Evolutionary conservation across 2,113 vertebrate species (phyloP), one percentile per base, ranked within the genome.

Genomic region (Leuciscus idus): DNA sequence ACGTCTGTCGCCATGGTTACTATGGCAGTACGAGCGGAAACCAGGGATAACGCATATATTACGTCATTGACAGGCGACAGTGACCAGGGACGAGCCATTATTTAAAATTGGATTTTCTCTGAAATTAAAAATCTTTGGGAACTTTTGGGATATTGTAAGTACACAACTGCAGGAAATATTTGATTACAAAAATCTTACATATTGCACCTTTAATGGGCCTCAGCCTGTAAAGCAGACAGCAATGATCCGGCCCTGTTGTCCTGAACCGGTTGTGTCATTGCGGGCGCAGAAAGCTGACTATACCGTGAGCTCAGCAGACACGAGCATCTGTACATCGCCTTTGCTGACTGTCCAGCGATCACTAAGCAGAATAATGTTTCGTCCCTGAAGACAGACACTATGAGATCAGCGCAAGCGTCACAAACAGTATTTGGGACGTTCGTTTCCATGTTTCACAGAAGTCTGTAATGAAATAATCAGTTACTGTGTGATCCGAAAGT

Each of bases 191-290:
- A 6, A 6, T 39, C 6, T 39, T 39, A 39, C 6, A 7, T 39
- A 39, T 39, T 39, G 36, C 6, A 39, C 36, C 36, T 39, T 88
- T 87, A 88, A 68, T 61, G 7, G 64, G 80, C 80, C 64, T 78
- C 39, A 86, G 39, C 73, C n/a, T 26, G 10, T 78, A 72, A 88
- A 78, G 19, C 87, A 83, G 26, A 66, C 36, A 26, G 30, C 80
- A 46, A 26, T 79, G 12, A 79, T 8, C 62, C 39, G 36, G 3
- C 59, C 26, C 28, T 30, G n/a, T 33, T 57, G 50, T 75, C 43
- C 46, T 33, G 46, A 48, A 17, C 1, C 6, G 30, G 6, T 74
- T 33, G 74, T 84, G 55, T 70, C 85, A 87, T 43, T 61, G 33
- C 2, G 28, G 6, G 11, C 70, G 33, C 52, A 19, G 52, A 57